phyloP scores from a whole-genome alignment of 1,140 invertebrate species.

The Berghia stephanieae region DNA sequence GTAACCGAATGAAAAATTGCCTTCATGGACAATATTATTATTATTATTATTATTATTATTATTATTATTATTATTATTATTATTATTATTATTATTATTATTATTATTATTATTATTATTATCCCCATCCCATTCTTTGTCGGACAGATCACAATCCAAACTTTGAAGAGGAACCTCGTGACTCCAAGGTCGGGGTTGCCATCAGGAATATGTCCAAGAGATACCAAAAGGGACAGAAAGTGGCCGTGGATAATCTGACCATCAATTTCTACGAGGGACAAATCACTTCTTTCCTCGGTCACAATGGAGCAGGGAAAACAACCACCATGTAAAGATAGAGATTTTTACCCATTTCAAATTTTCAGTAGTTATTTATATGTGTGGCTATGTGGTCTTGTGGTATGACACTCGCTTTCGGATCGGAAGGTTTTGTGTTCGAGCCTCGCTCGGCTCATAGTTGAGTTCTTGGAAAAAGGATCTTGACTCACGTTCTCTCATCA shows the following conservation, averaged over 20 bases:
- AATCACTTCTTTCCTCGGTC: conserved; percentile 74
- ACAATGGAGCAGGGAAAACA: conserved; percentile 76
- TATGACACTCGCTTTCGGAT: no score
- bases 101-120: not conserved
- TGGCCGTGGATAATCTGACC: conserved; percentile 76
- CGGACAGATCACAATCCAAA: conserved; percentile 30
- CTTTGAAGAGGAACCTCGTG: conserved; percentile 72
- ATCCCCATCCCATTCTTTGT: not conserved
- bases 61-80: not conserved
- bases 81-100: no score
- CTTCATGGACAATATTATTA: not conserved
- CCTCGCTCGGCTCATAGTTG: no score
- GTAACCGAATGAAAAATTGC: no score
- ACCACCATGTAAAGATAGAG: conserved; percentile 71
- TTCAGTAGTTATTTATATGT: no score
- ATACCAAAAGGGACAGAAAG: conserved; percentile 59
- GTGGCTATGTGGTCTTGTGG: no score
- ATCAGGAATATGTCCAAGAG: conserved; percentile 75
- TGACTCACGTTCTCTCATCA: no score
- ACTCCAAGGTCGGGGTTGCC: conserved; percentile 72
- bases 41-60: not conserved
- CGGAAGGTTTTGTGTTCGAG: no score
- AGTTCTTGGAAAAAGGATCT: no score
- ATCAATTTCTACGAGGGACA: conserved; percentile 74
- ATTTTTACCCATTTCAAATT: not conserved